A percentile compares a stretch with the other conserved stretches of the same genome.
These are phyloP conservation scores for Caenorhabditis elegans DNA, from an alignment of 1,140 invertebrate genomes.

Conservation along the genomic window WBcel235 BX284604.4:3647501-3648000, in stretches of 20 bases:
- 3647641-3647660: slow-evolving; percentile 20
- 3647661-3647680: not conserved
- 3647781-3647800: not conserved
- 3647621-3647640: not conserved
- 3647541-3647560: not conserved
- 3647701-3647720: not conserved
- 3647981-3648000: not conserved
- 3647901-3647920: too few species aligned
- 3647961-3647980: too few species aligned
- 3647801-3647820: too few species aligned
- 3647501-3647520: not conserved
- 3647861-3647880: too few species aligned
- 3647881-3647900: too few species aligned
- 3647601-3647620: not conserved
- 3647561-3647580: not conserved
- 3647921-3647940: slow-evolving; percentile 15
- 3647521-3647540: not conserved
- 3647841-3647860: slow-evolving; percentile 32
- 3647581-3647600: not conserved
- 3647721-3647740: not conserved
- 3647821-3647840: not conserved
- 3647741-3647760: slow-evolving; percentile 10
- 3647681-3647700: not conserved
- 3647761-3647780: not conserved
- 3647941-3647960: too few species aligned